Conservation (phyloP, 2,797 vertebrate genomes). For the Anas acuta region DNA sequence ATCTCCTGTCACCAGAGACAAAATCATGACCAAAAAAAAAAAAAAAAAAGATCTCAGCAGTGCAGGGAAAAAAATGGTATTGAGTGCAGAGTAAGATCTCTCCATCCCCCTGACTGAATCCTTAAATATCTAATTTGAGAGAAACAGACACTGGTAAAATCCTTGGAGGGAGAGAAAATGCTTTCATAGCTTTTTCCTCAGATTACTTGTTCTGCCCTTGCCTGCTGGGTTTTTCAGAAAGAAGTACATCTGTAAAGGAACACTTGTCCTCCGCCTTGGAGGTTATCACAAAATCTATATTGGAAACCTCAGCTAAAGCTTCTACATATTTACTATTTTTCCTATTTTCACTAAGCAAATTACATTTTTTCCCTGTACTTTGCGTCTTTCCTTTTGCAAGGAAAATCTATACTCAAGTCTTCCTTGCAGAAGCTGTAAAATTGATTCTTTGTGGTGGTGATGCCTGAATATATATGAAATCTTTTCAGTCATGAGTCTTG, state of each 20-base stretch:
- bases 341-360: neutral
- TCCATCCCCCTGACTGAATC: neutral
- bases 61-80: neutral
- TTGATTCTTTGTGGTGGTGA: neutral
- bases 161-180: constrained; percentile 41
- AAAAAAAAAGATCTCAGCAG: neutral
- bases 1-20: neutral
- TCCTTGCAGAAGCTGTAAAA: neutral
- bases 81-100: constrained; percentile 1
- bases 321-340: neutral
- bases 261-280: neutral
- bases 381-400: neutral
- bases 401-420: neutral
- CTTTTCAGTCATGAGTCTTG: neutral
- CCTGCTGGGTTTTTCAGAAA: constrained; percentile 18
- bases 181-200: constrained; percentile 49
- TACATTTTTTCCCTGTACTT: neutral
- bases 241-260: constrained; percentile 42
- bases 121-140: constrained; percentile 7
- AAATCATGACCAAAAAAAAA: neutral
- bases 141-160: constrained; percentile 32
- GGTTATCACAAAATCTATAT: neutral
- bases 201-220: constrained; percentile 22
- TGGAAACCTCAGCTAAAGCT: neutral
- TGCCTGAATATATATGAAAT: neutral